A percentile compares a stretch with the other conserved stretches of the same genome.
Evolutionary conservation across 2,888 invertebrate genomes (phyloP).

Genomic region (Athetis lepigone): DNA sequence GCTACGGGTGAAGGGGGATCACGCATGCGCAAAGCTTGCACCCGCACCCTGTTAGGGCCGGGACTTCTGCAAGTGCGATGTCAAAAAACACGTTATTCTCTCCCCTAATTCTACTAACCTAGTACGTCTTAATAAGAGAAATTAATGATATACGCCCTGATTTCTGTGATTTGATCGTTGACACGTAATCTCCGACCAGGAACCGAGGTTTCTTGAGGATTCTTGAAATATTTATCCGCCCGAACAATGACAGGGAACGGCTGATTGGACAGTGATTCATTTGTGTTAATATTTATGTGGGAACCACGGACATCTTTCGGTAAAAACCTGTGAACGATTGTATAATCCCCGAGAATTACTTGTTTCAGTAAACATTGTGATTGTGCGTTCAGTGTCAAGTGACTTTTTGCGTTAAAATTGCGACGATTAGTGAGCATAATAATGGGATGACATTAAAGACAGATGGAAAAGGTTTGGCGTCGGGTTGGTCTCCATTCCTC

Average conservation of each 20-base stretch:
- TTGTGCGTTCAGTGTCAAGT: slow-evolving; percentile 49
- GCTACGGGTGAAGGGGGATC: slow-evolving; percentile 83
- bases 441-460: slow-evolving; percentile 89
- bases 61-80: slow-evolving; percentile 86
- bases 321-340: slow-evolving; percentile 47
- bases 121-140: slow-evolving; percentile 84
- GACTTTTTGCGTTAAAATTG: slow-evolving; percentile 43
- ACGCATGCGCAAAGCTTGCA: slow-evolving; percentile 83
- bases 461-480: slow-evolving; percentile 91
- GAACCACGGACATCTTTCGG: slow-evolving; percentile 64
- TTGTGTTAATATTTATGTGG: slow-evolving; percentile 69
- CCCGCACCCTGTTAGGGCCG: slow-evolving; percentile 88
- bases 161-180: slow-evolving; percentile 63
- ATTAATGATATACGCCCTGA: slow-evolving; percentile 78
- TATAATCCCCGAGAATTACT: slow-evolving; percentile 13
- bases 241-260: slow-evolving; percentile 83
- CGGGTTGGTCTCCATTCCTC: slow-evolving; percentile 90
- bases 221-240: slow-evolving; percentile 58
- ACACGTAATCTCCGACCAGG: slow-evolving; percentile 35
- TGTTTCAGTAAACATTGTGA: slow-evolving; percentile 45
- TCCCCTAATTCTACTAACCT: slow-evolving; percentile 88
- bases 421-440: slow-evolving; percentile 69
- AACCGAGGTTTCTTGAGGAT: slow-evolving; percentile 35
- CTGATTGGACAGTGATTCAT: slow-evolving; percentile 79
- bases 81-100: slow-evolving; percentile 90